These are phyloP conservation scores for Melanotus villosus DNA, from an alignment of 2,888 invertebrate genomes.

Conservation along the genomic window DNA sequence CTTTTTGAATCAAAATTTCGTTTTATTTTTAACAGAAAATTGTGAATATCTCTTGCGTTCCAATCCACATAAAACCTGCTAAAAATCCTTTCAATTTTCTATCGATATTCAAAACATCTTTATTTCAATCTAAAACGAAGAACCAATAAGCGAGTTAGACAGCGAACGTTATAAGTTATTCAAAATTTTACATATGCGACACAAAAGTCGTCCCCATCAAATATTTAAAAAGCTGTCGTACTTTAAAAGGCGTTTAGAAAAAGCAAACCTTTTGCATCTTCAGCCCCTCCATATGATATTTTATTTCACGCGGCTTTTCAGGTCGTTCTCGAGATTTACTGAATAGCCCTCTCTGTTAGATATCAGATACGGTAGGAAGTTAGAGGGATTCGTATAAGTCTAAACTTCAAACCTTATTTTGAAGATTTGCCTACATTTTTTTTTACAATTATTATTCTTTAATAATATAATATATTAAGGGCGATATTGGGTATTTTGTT, in stretches of 20 bases:
- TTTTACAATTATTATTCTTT: no score
- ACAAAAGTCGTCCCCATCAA: conserved; percentile 12
- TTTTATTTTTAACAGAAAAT: no score
- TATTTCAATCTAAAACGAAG: neutral
- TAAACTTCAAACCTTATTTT: neutral
- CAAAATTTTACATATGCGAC: conserved; percentile 5
- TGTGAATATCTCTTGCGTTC: no score
- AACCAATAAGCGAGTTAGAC: conserved; percentile 12
- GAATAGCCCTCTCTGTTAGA: conserved; percentile 3
- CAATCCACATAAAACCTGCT: no score
- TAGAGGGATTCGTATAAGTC: neutral
- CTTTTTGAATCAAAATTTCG: no score
- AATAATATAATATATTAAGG: no score
- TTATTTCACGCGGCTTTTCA: conserved; percentile 21
- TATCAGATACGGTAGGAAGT: conserved; percentile 1
- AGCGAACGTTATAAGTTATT: conserved; percentile 5
- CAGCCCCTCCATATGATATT: conserved; percentile 8
- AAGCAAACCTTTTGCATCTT: neutral
- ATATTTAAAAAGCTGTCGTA: neutral
- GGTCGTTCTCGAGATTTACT: conserved; percentile 3
- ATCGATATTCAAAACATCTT: no score
- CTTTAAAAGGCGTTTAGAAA: conserved; percentile 1
- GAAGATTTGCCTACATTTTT: neutral
- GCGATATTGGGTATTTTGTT: no score
- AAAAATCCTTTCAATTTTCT: no score